Conservation (phyloP, 2,797 vertebrate genomes). For the Artibeus lituratus region DNA sequence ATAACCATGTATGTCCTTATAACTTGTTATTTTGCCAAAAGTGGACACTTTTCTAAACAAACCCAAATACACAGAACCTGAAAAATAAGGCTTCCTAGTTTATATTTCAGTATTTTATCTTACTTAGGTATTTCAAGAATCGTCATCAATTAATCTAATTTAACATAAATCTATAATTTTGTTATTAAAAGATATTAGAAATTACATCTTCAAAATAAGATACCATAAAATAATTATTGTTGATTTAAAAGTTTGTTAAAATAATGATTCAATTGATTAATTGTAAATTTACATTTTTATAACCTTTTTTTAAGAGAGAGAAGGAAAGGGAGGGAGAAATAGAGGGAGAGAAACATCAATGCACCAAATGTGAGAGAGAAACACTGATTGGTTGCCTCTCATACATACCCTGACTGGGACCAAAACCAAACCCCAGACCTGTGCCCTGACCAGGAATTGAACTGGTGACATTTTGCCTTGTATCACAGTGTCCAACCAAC, state of each 20-base stretch:
- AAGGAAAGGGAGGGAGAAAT: no score
- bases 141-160: not conserved
- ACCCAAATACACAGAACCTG: not conserved
- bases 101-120: not conserved
- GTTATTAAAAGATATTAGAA: not conserved
- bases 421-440: no score
- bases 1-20: not conserved
- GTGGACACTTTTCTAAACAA: not conserved
- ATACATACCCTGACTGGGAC: no score
- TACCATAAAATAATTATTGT: not conserved
- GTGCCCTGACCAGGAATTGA: no score
- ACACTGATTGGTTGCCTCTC: no score
- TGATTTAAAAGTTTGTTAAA: not conserved
- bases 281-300: not conserved
- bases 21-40: not conserved
- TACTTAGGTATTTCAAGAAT: not conserved
- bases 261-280: not conserved
- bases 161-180: not conserved
- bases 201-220: not conserved
- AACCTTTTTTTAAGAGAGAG: no score
- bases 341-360: no score
- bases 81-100: not conserved
- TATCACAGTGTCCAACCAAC: no score
- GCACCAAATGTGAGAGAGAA: no score
- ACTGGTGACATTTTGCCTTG: no score